Percentiles rank a stretch among this genome's conserved stretches.
Conservation (phyloP, 2,113 vertebrate genomes). For the Forbesichthys agassizii region DNA sequence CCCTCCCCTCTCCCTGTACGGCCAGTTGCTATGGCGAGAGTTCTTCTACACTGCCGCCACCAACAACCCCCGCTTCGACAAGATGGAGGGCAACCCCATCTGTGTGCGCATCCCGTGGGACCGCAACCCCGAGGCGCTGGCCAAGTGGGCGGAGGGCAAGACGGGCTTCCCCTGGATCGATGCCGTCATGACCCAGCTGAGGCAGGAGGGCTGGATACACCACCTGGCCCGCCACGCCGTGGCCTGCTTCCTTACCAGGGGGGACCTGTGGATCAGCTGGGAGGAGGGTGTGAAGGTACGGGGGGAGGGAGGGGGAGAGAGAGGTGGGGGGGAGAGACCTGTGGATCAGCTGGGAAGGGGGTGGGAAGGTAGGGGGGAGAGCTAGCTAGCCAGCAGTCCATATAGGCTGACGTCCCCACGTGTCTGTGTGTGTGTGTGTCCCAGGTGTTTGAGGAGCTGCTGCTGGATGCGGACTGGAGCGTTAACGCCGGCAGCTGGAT, state of each 20-base stretch:
- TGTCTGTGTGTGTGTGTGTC: slow-evolving; percentile 72
- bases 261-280: slow-evolving; percentile 83
- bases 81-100: slow-evolving; percentile 99
- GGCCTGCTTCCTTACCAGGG: slow-evolving; percentile 89
- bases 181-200: slow-evolving; percentile 97
- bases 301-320: neutral
- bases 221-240: slow-evolving; percentile 90
- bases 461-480: slow-evolving; percentile 97
- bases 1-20: slow-evolving; percentile 95
- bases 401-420: neutral
- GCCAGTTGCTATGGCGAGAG: slow-evolving; percentile 96
- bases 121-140: slow-evolving; percentile 93
- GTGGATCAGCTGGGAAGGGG: neutral
- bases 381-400: too few species aligned
- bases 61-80: slow-evolving; percentile 97
- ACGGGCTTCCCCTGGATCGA: slow-evolving; percentile 98
- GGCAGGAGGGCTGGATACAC: slow-evolving; percentile 76
- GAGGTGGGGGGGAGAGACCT: neutral
- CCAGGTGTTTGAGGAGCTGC: slow-evolving; percentile 95
- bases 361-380: too few species aligned
- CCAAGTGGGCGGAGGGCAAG: slow-evolving; percentile 96
- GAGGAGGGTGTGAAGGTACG: slow-evolving; percentile 98
- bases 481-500: slow-evolving; percentile 99
- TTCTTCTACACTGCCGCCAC: slow-evolving; percentile 98
- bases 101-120: slow-evolving; percentile 99